Evolutionary conservation across 2,888 invertebrate genomes (phyloP).

Genomic region (Vandiemenella viatica): DNA sequence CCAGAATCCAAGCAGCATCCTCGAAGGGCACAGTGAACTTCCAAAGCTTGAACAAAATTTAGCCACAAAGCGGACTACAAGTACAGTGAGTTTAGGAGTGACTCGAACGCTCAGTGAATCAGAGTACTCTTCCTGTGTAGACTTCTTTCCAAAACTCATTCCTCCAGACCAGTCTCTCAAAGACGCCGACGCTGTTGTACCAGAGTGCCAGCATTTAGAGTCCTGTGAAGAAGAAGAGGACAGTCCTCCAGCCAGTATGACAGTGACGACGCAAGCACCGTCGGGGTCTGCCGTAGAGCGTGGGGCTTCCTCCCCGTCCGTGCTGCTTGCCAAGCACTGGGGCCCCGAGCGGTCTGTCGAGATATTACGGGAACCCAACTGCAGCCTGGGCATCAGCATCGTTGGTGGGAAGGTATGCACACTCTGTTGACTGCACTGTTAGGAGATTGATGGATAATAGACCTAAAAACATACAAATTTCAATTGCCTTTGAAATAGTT

Average conservation of each 20-base stretch:
- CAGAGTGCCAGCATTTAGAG: background rate
- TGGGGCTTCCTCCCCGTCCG: conserved; percentile 4
- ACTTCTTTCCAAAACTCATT: background rate
- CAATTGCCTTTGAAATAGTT: too few species aligned
- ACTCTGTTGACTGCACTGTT: too few species aligned
- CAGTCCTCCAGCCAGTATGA: conserved; percentile 4
- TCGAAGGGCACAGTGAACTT: background rate
- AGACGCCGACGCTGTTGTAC: background rate
- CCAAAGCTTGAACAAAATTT: background rate
- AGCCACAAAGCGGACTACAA: background rate
- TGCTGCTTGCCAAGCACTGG: conserved; percentile 57
- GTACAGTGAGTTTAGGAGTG: background rate
- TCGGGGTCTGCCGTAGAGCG: background rate
- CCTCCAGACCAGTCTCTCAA: background rate
- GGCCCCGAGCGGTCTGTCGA: conserved; percentile 64
- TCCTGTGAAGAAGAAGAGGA: background rate
- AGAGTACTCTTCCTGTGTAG: background rate
- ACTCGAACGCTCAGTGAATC: background rate
- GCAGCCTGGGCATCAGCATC: conserved; percentile 90
- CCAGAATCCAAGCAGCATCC: conserved; percentile 3
- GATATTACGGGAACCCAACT: conserved; percentile 52
- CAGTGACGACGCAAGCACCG: conserved; percentile 3
- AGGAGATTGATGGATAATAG: too few species aligned
- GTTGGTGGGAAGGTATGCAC: conserved; percentile 75
- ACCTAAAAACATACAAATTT: too few species aligned